Percentiles rank a stretch among this genome's conserved stretches.
Conservation (phyloP, 2,113 vertebrate species). For the Corydoras sp. region DNA sequence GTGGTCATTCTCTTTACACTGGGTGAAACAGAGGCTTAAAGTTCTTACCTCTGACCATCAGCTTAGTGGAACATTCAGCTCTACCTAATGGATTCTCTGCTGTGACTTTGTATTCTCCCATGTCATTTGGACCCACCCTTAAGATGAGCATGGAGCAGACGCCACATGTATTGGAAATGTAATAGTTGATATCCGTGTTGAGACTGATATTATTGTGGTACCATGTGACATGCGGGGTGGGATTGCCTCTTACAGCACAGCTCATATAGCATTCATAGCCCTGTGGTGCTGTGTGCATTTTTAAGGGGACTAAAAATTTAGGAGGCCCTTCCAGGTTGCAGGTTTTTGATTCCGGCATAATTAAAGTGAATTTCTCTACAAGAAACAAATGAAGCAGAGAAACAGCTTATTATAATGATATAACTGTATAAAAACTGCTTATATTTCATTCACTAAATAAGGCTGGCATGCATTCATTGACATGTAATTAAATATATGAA, state of each 20-base stretch:
- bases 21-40: background rate
- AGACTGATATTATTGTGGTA: slow-evolving; percentile 52
- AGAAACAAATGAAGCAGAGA: slow-evolving; percentile 3
- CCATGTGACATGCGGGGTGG: slow-evolving; percentile 79
- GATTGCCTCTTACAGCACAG: slow-evolving; percentile 78
- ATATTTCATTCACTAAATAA: no score
- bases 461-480: background rate
- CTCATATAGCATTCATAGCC: slow-evolving; percentile 86
- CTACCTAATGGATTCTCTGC: slow-evolving; percentile 74
- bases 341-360: slow-evolving; percentile 52
- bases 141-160: slow-evolving; percentile 83
- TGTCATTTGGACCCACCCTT: slow-evolving; percentile 69
- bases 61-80: slow-evolving; percentile 69
- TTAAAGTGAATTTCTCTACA: slow-evolving; percentile 67
- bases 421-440: background rate
- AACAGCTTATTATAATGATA: background rate
- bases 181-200: slow-evolving; percentile 66
- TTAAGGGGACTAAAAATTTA: slow-evolving; percentile 72
- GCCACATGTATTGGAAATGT: slow-evolving; percentile 78
- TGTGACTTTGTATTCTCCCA: slow-evolving; percentile 74
- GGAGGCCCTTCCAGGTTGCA: slow-evolving; percentile 70
- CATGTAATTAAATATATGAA: slow-evolving; percentile 4
- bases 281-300: slow-evolving; percentile 72
- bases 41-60: slow-evolving; percentile 74
- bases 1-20: no score